These are phyloP conservation scores for Pocillopora verrucosa DNA, from an alignment of 64 coral and sea anemone genomes.

Conservation along the genomic window DNA sequence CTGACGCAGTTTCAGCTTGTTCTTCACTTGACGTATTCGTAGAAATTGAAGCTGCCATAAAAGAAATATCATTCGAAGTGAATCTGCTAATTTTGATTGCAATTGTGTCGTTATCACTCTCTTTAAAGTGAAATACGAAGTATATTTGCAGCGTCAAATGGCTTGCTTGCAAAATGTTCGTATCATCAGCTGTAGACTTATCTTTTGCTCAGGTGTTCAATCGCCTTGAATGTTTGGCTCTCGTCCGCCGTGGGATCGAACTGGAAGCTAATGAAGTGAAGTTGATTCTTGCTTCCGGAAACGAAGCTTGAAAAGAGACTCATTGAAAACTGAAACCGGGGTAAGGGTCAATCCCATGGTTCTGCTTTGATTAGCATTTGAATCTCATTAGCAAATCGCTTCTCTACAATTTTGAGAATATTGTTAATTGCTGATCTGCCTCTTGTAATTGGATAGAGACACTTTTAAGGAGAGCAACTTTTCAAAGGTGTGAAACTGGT, in stretches of 20 bases:
- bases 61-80: background rate
- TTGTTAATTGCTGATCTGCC: background rate
- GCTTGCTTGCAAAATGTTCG: background rate
- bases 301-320: too few relatives aligned
- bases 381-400: too few relatives aligned
- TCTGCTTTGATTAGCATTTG: too few relatives aligned
- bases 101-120: background rate
- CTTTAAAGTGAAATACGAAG: background rate
- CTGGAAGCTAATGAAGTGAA: too few relatives aligned
- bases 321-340: too few relatives aligned
- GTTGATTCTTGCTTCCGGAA: too few relatives aligned
- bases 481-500: constrained; percentile 5
- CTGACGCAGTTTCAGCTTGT: too few relatives aligned
- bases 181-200: background rate
- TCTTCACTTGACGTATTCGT: background rate
- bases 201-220: too few relatives aligned
- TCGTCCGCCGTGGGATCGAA: too few relatives aligned
- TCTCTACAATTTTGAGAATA: too few relatives aligned
- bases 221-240: too few relatives aligned
- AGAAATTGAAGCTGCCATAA: background rate
- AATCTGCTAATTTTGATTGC: background rate
- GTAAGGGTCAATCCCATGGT: too few relatives aligned
- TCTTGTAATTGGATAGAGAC: background rate
- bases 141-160: background rate
- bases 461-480: background rate